phyloP scores from a whole-genome alignment of 2,113 vertebrate species.

The Vulpes lagopus region DNA sequence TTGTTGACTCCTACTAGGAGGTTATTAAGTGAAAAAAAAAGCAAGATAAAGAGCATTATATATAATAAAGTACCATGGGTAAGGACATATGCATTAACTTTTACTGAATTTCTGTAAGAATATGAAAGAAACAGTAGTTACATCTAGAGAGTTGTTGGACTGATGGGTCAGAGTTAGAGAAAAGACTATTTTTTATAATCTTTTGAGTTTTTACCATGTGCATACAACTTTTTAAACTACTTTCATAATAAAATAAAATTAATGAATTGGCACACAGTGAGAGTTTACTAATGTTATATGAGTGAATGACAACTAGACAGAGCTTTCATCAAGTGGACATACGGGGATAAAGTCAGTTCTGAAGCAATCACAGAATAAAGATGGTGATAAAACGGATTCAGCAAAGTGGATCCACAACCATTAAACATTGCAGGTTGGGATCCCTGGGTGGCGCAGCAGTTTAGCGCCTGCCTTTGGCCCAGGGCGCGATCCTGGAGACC shows the following conservation, averaged over 20 bases:
- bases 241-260: conserved; percentile 51
- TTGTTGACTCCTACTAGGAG: neutral
- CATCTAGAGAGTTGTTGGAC: neutral
- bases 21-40: neutral
- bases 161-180: neutral
- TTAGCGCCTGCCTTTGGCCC: too few species aligned
- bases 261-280: neutral
- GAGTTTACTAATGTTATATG: neutral
- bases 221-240: conserved; percentile 35
- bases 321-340: neutral
- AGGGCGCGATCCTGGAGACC: too few species aligned
- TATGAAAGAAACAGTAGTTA: neutral
- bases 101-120: conserved; percentile 24
- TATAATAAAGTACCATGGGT: neutral
- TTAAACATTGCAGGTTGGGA: neutral
- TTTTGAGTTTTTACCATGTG: conserved; percentile 30
- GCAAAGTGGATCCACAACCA: neutral
- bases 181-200: neutral
- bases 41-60: neutral
- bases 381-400: neutral
- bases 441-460: too few species aligned
- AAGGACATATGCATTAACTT: neutral
- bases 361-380: conserved; percentile 18
- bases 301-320: conserved; percentile 6
- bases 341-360: neutral